Evolutionary conservation across 53 echinoderm and acorn worm species (phyloP).

Genomic region (Actinopyga echinites): DNA sequence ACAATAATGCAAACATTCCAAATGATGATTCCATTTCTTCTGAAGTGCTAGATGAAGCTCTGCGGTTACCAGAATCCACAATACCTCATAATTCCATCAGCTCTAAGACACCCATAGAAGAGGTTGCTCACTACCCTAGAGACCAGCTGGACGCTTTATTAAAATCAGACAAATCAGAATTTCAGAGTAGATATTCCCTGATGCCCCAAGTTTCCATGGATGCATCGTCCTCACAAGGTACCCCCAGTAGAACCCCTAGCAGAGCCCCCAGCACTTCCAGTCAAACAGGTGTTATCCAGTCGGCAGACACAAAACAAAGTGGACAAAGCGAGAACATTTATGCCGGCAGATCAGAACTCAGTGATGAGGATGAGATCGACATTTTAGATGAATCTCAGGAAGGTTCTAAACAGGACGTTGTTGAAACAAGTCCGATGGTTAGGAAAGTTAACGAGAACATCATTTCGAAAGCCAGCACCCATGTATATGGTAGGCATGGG

Average conservation of each 20-base stretch:
- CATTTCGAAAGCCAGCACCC: not conserved
- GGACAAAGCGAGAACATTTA: not conserved
- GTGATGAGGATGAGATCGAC: slow-evolving; percentile 79
- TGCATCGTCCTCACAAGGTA: slow-evolving; percentile 31
- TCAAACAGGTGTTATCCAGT: not conserved
- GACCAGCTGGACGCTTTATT: slow-evolving; percentile 77
- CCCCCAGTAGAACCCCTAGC: not conserved
- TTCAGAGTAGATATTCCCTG: slow-evolving; percentile 60
- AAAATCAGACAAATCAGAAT: slow-evolving; percentile 59
- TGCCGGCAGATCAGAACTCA: not conserved
- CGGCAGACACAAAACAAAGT: not conserved
- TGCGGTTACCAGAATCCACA: slow-evolving; percentile 73
- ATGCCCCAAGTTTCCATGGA: slow-evolving; percentile 71
- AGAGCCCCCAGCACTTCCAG: not conserved
- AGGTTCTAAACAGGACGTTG: not conserved
- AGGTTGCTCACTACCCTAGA: slow-evolving; percentile 68
- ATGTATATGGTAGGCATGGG: not conserved
- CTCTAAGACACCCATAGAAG: slow-evolving; percentile 55
- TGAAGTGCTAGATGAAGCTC: slow-evolving; percentile 18
- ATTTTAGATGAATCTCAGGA: slow-evolving; percentile 49
- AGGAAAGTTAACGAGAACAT: not conserved
- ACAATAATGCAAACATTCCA: not conserved
- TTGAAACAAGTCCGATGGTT: not conserved
- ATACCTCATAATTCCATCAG: slow-evolving; percentile 52
- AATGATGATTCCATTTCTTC: slow-evolving; percentile 6